Conservation (phyloP, 2,888 invertebrate species). For the Lymantria dispar region DNA sequence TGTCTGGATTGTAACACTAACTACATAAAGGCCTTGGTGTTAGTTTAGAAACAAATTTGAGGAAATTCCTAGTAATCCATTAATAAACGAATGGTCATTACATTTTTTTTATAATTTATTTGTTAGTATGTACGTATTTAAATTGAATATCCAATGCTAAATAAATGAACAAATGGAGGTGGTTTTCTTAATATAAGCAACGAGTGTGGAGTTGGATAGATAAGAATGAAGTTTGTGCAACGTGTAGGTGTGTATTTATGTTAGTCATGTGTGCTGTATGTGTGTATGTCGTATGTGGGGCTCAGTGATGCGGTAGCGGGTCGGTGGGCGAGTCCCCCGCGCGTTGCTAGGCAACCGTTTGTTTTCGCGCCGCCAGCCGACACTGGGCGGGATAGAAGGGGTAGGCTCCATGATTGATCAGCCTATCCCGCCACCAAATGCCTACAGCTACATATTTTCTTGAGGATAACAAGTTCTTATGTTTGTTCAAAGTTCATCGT, state of each 20-base stretch:
- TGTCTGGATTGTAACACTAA: no score
- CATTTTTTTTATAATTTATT: no score
- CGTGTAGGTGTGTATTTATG: slow-evolving; percentile 8
- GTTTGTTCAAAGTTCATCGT: slow-evolving; percentile 32
- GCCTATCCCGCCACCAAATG: slow-evolving; percentile 75
- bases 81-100: no score
- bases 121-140: no score
- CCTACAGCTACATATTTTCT: slow-evolving; percentile 61
- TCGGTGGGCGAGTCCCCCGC: slow-evolving; percentile 54
- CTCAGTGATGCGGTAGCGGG: slow-evolving; percentile 58
- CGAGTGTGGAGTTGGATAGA: background rate
- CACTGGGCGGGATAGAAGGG: slow-evolving; percentile 79
- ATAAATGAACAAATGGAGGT: no score
- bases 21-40: no score
- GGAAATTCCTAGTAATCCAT: no score
- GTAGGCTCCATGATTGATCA: slow-evolving; percentile 81
- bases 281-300: slow-evolving; percentile 65
- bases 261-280: slow-evolving; percentile 6
- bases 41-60: no score
- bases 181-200: background rate
- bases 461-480: slow-evolving; percentile 42
- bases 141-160: no score
- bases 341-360: slow-evolving; percentile 76
- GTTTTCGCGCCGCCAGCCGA: slow-evolving; percentile 71
- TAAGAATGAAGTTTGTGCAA: slow-evolving; percentile 23